Evolutionary conservation across 2,797 vertebrate species (phyloP), one percentile per base, ranked within the genome.

Genomic region (Poecilia wingei): DNA sequence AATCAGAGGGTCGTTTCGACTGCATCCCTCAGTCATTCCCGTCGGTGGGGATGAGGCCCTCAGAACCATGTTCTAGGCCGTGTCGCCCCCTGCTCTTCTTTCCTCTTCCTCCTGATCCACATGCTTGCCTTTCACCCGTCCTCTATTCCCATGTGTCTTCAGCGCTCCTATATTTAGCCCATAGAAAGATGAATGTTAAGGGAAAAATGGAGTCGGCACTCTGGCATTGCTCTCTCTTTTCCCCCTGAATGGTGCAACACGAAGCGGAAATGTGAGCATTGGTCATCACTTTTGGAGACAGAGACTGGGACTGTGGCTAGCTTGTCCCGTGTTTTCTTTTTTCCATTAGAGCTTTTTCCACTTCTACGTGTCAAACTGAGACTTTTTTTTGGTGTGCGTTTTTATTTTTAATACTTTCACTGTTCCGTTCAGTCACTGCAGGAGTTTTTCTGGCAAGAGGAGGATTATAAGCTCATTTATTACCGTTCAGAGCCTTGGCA

Each of bases 101-200:
- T 77, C 46, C 61, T 66, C 64, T 74, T 78, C 28, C 61, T 72
- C 68, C 61, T 77, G 28, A 59, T 90, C 83, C 85, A 82, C 81
- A 86, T 80, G 82, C 89, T 79, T 91, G 93, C 81, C 93, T 94
- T 94, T 94, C 89, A 90, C 78, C 77, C 88, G 84, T 91, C 93
- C 93, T 95, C 88, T 91, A 83, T 94, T 91, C 90, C 85, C 79
- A 55, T 46, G 72, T 84, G 87, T 91, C 93, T 94, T 89, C 55
- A 75, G 49, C 45, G 81, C 68, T 79, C 83, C 92, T 94, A 95
- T 93, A 90, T 95, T 94, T 95, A 94, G 91, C 91, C 57, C 51
- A 8, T 87, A 88, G 85, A 90, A 88, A 89, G 84, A 89, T 71
- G 70, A 89, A 90, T 73, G 82, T 78, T 70, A 76, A 77, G 76